Conservation (phyloP, 1,140 invertebrate genomes). For the Hycleus cichorii region DNA sequence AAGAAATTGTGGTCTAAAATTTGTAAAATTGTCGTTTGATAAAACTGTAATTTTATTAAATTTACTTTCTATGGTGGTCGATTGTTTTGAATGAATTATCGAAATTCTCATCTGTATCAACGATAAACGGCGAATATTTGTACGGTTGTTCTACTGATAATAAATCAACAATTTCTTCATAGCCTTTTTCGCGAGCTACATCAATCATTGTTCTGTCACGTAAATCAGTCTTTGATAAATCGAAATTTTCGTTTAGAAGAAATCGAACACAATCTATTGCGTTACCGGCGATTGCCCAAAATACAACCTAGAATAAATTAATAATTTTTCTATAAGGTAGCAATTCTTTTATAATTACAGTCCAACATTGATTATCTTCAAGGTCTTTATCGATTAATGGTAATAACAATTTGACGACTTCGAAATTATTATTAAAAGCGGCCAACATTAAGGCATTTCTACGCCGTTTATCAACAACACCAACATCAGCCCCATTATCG, state of each 20-base stretch:
- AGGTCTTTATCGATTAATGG: constrained; percentile 38
- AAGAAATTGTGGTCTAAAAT: constrained; percentile 42
- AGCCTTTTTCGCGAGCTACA: constrained; percentile 41
- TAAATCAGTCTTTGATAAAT: constrained; percentile 37
- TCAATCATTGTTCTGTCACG: constrained; percentile 42
- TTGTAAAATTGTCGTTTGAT: not conserved
- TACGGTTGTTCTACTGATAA: constrained; percentile 32
- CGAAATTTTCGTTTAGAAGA: constrained; percentile 39
- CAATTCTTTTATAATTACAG: constrained; percentile 25
- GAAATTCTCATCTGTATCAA: not conserved
- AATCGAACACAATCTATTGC: constrained; percentile 39
- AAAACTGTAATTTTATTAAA: not conserved
- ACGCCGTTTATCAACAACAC: constrained; percentile 34
- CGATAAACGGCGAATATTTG: not conserved
- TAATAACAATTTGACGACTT: constrained; percentile 39
- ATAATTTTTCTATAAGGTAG: not conserved
- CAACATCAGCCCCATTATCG: no score
- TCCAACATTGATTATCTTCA: constrained; percentile 44
- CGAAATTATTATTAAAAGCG: constrained; percentile 40
- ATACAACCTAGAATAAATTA: constrained; percentile 36
- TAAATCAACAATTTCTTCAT: constrained; percentile 40
- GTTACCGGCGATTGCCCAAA: constrained; percentile 45
- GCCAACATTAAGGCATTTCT: constrained; percentile 45
- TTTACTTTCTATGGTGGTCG: not conserved
- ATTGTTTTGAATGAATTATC: not conserved